Evolutionary conservation across 2,797 vertebrate genomes (phyloP).

Genomic region (Babyrousa celebensis): DNA sequence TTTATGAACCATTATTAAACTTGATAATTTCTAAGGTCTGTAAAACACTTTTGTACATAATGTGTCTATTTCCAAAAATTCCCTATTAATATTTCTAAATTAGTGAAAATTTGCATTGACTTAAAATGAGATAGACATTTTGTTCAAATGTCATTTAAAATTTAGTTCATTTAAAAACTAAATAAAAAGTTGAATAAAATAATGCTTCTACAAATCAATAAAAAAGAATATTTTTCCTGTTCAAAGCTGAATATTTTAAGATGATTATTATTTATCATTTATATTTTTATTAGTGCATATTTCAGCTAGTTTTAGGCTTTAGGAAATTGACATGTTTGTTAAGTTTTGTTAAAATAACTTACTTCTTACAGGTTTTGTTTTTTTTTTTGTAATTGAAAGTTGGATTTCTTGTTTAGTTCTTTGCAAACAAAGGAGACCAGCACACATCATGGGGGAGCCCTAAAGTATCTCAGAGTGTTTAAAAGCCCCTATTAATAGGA

Average conservation of each 20-base stretch:
- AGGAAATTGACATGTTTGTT: constrained; percentile 24
- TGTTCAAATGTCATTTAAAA: constrained; percentile 66
- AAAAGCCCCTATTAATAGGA: not conserved
- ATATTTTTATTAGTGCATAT: constrained; percentile 30
- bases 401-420: constrained; percentile 5
- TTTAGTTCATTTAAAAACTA: constrained; percentile 65
- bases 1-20: constrained; percentile 57
- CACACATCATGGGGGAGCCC: not conserved
- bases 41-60: constrained; percentile 59
- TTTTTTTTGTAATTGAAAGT: not conserved
- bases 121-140: constrained; percentile 67
- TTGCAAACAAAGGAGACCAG: not conserved
- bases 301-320: constrained; percentile 48
- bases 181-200: constrained; percentile 55
- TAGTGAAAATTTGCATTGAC: constrained; percentile 58
- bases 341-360: constrained; percentile 45
- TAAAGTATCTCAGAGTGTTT: not conserved
- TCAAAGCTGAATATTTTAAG: constrained; percentile 68
- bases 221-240: constrained; percentile 64
- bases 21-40: constrained; percentile 41
- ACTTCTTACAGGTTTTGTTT: not conserved
- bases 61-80: constrained; percentile 58
- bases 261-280: constrained; percentile 43
- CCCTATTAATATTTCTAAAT: constrained; percentile 54
- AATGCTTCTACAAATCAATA: constrained; percentile 64